These are phyloP conservation scores for Megalonaias nervosa DNA, from an alignment of 1,140 invertebrate species.

Conservation along the genomic window DNA sequence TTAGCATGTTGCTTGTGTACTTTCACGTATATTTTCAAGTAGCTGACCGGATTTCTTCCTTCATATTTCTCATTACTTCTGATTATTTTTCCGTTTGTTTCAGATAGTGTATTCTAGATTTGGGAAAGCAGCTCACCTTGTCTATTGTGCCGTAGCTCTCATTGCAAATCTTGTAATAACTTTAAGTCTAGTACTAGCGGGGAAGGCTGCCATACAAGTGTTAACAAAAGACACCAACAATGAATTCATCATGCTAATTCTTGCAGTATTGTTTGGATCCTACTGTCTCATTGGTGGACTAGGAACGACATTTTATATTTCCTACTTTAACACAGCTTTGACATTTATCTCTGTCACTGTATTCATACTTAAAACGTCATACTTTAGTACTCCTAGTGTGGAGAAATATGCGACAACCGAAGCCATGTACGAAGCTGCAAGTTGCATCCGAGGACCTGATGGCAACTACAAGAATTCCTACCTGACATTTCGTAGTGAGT, in stretches of 20 bases:
- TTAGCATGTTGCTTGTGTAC: neutral
- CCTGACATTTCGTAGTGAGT: slow-evolving; percentile 41
- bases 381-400: slow-evolving; percentile 23
- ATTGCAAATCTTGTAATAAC: slow-evolving; percentile 66
- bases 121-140: slow-evolving; percentile 64
- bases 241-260: slow-evolving; percentile 55
- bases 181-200: slow-evolving; percentile 52
- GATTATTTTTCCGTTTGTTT: slow-evolving; percentile 3
- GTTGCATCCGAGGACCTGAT: slow-evolving; percentile 54
- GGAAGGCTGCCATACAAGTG: slow-evolving; percentile 48
- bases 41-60: neutral
- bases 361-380: slow-evolving; percentile 47
- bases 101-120: slow-evolving; percentile 69
- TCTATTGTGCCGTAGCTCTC: slow-evolving; percentile 65
- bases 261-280: slow-evolving; percentile 61
- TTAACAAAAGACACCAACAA: slow-evolving; percentile 53
- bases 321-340: slow-evolving; percentile 70
- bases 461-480: slow-evolving; percentile 61
- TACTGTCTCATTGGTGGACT: slow-evolving; percentile 71
- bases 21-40: neutral
- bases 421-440: slow-evolving; percentile 48
- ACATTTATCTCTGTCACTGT: slow-evolving; percentile 63
- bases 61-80: neutral
- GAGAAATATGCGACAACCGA: slow-evolving; percentile 31
- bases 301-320: slow-evolving; percentile 71